phyloP scores from a whole-genome alignment of 2,888 invertebrate genomes.

The Caenorhabditis virilis region DNA sequence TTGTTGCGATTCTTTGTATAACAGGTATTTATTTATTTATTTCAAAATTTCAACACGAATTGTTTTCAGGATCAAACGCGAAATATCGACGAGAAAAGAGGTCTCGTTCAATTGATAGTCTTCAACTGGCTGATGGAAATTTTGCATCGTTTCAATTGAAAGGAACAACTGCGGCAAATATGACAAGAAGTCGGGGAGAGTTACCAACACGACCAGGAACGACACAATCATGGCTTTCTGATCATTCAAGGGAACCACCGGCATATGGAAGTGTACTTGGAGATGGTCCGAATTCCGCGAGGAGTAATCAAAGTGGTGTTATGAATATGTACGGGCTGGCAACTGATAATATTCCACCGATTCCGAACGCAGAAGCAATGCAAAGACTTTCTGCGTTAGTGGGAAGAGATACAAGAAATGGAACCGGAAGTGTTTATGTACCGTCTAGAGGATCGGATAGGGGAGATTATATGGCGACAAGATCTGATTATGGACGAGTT shows the following conservation, averaged over 20 bases:
- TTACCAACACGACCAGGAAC: slow-evolving; percentile 60
- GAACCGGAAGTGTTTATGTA: slow-evolving; percentile 24
- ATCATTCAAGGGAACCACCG: slow-evolving; percentile 46
- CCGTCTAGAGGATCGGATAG: slow-evolving; percentile 28
- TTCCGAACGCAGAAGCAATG: slow-evolving; percentile 42
- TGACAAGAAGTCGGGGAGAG: slow-evolving; percentile 39
- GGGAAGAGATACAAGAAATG: slow-evolving; percentile 39
- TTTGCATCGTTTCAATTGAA: slow-evolving; percentile 65
- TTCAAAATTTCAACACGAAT: neutral
- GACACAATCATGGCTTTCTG: slow-evolving; percentile 62
- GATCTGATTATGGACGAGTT: slow-evolving; percentile 40
- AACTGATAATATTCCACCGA: slow-evolving; percentile 58
- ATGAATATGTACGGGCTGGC: slow-evolving; percentile 62
- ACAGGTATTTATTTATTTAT: slow-evolving; percentile 47
- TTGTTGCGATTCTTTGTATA: slow-evolving; percentile 70
- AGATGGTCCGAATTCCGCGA: slow-evolving; percentile 19
- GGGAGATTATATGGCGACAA: slow-evolving; percentile 30
- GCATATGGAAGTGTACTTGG: slow-evolving; percentile 49
- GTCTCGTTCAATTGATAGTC: slow-evolving; percentile 54
- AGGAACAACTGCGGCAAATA: slow-evolving; percentile 41
- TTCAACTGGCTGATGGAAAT: slow-evolving; percentile 65
- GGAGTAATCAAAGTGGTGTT: slow-evolving; percentile 12
- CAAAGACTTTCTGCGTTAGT: slow-evolving; percentile 47
- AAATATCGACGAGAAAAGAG: slow-evolving; percentile 57
- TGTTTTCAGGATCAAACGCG: slow-evolving; percentile 18